Base-by-base conservation (phyloP, 2,888 invertebrate genomes). In the Taphrorychus bicolor region DNA sequence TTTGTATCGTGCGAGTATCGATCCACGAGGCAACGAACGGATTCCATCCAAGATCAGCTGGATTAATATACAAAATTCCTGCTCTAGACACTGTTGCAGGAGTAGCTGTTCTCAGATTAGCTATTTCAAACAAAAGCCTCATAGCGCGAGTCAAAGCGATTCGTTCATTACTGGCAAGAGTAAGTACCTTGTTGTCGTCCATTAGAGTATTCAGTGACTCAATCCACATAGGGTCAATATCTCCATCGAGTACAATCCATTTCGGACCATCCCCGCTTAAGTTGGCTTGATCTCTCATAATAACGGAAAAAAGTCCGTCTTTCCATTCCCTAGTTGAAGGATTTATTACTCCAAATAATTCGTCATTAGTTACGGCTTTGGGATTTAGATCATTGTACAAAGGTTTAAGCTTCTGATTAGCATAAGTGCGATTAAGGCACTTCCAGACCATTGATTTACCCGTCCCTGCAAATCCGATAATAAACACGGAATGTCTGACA, bases 221-320 rank as follows among this genome's bases (percentile, higher is more conserved):
- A 77, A 97, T 97, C 97, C 97, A 97, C 96, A 97, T 97, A 0
- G 97, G 97, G 84, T 97, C 97, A 74, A 97, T 97, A 79, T 97
- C 97, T 16, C 97, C 97, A 81, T 97, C 97, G 52, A 96, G 86
- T 5, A 97, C 92, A 75, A 97, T 95, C 97, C 97, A 97, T 80
- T 96, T 96, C 0, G 94, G 92, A 0, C 92, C 91, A 75, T 91
- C 91, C 7, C 93, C 93, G 0, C 88, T 84, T 86, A 95, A 87
- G 80, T 95, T 95, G 0, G 96, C 94, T 84, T 95, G 92, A 79
- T 97, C 97, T 71, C 97, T 85, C 93, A 97, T 96, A 60, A 97
- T 88, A 0, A 93, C 91, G 0, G 97, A 97, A 79, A 97, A 93
- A 57, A 97, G 83, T n/a, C 71, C 76, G 60, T 76, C 76, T 62